Evolutionary conservation across 2,797 vertebrate genomes (phyloP).

Genomic region (Babyrousa celebensis): DNA sequence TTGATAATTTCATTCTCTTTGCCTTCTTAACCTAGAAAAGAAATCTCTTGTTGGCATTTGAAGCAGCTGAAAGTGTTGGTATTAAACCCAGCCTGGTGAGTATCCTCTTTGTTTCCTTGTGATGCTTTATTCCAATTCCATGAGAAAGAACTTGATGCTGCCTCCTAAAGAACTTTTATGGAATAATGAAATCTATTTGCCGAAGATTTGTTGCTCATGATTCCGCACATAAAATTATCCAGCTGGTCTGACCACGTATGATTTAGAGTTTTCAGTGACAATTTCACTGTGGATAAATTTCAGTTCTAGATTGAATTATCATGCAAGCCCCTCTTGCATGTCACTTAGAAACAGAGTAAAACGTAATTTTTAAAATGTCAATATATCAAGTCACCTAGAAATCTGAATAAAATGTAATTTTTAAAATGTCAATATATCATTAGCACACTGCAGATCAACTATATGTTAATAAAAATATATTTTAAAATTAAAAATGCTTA

Average conservation of each 20-base stretch:
- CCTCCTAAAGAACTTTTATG: neutral
- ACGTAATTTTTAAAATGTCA: neutral
- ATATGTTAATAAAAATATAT: no score
- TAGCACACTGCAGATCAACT: neutral
- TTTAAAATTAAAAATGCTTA: no score
- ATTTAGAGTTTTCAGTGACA: conserved; percentile 34
- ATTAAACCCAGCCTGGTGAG: conserved; percentile 98
- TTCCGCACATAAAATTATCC: neutral
- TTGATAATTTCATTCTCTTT: conserved; percentile 65
- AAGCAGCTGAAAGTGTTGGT: conserved; percentile 98
- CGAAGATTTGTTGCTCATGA: conserved; percentile 9
- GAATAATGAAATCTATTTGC: neutral
- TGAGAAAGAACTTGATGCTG: conserved; percentile 33
- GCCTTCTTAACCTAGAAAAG: conserved; percentile 91
- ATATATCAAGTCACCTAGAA: conserved; percentile 31
- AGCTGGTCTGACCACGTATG: neutral
- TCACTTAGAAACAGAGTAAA: conserved; percentile 39
- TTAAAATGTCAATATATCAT: neutral
- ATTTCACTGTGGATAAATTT: conserved; percentile 50
- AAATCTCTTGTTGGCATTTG: conserved; percentile 98
- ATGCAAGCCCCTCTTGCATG: neutral
- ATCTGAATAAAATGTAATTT: conserved; percentile 16
- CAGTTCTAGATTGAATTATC: conserved; percentile 44
- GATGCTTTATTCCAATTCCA: neutral
- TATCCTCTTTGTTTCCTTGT: conserved; percentile 60